Conservation (phyloP, 1,140 invertebrate genomes). For the Zaprionus gabonicus region DNA sequence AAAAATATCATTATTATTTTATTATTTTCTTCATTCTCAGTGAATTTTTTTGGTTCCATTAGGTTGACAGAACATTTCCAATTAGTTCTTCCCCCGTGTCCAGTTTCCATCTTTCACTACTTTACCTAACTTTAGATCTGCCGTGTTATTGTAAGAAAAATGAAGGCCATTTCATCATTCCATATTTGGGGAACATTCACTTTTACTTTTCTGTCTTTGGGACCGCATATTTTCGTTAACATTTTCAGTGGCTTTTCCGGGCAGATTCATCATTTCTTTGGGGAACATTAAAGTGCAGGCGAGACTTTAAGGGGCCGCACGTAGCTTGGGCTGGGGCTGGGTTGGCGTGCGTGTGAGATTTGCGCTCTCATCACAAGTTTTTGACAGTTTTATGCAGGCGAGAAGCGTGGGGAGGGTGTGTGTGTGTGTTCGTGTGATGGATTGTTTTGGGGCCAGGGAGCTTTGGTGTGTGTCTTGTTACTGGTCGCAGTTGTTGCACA, state of each 20-base stretch:
- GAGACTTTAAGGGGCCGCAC: constrained; percentile 27
- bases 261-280: constrained; percentile 66
- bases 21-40: neutral
- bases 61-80: neutral
- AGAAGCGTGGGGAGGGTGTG: constrained; percentile 10
- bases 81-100: neutral
- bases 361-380: constrained; percentile 47
- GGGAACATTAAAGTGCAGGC: constrained; percentile 23
- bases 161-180: constrained; percentile 66
- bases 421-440: constrained; percentile 50
- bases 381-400: constrained; percentile 69
- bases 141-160: constrained; percentile 60
- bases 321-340: constrained; percentile 21
- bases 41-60: neutral
- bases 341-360: constrained; percentile 34
- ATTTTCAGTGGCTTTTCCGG: constrained; percentile 63
- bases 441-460: constrained; percentile 48
- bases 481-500: constrained; percentile 34
- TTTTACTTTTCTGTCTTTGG: constrained; percentile 60
- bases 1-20: neutral
- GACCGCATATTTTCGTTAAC: constrained; percentile 58
- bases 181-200: constrained; percentile 24
- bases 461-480: constrained; percentile 25
- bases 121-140: constrained; percentile 27
- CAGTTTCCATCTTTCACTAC: constrained; percentile 42